These are phyloP conservation scores for Aphyosemion australe DNA, from an alignment of 2,113 vertebrate species.

Conservation along the genomic window DNA sequence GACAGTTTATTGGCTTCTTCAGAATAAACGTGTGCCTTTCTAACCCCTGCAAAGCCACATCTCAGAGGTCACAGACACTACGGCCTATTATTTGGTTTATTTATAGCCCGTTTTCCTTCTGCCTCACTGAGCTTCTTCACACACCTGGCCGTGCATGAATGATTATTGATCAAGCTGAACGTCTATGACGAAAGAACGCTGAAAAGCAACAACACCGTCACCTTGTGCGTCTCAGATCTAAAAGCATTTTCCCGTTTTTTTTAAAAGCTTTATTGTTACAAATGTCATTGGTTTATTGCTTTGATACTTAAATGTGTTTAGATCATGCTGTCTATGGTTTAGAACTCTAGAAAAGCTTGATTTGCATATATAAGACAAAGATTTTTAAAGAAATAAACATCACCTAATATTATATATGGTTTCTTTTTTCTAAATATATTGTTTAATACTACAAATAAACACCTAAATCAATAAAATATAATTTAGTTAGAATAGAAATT, in stretches of 20 bases:
- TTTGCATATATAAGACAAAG: too few relatives aligned
- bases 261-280: constrained; percentile 18
- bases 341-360: too few relatives aligned
- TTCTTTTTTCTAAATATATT: too few relatives aligned
- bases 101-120: constrained; percentile 69
- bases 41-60: constrained; percentile 67
- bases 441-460: too few relatives aligned
- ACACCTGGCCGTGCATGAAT: constrained; percentile 63
- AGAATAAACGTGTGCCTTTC: constrained; percentile 78
- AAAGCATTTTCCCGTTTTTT: constrained; percentile 5
- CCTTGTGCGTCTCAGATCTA: constrained; percentile 1
- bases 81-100: constrained; percentile 71
- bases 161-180: constrained; percentile 54
- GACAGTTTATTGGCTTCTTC: constrained; percentile 80
- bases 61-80: constrained; percentile 70
- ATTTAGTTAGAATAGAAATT: too few relatives aligned
- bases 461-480: too few relatives aligned
- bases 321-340: too few relatives aligned
- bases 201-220: constrained; percentile 18
- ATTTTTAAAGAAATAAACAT: too few relatives aligned
- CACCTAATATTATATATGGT: too few relatives aligned
- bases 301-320: too few relatives aligned
- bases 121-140: constrained; percentile 56
- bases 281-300: constrained; percentile 16
- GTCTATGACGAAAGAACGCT: constrained; percentile 19